phyloP scores from a whole-genome alignment of 2,113 vertebrate genomes.

The Nothoprocta perdicaria region DNA sequence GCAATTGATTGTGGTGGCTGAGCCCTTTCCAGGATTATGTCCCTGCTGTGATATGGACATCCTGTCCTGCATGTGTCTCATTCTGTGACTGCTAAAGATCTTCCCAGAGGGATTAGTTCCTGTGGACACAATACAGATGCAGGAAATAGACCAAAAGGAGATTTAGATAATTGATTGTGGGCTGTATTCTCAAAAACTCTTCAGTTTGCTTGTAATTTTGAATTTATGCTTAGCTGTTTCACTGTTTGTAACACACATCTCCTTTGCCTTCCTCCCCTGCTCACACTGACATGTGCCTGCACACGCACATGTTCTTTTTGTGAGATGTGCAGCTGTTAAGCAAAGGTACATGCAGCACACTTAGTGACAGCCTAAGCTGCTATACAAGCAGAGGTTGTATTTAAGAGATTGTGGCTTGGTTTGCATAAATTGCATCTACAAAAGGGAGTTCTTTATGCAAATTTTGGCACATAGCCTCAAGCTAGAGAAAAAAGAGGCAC shows the following conservation, averaged over 20 bases:
- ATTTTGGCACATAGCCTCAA: background rate
- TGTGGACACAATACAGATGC: background rate
- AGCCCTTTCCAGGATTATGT: background rate
- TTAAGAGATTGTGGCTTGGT: background rate
- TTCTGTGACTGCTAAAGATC: background rate
- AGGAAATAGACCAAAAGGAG: background rate
- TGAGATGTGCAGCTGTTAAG: background rate
- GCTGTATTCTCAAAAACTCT: background rate
- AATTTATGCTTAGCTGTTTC: background rate
- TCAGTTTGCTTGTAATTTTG: background rate
- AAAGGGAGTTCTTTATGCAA: background rate
- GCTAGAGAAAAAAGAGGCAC: background rate
- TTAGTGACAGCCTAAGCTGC: background rate
- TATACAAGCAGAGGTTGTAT: background rate
- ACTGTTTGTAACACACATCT: background rate
- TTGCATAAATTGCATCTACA: background rate
- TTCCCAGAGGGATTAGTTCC: background rate
- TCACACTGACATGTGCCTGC: background rate
- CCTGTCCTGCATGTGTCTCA: background rate
- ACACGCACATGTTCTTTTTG: background rate
- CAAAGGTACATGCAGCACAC: background rate
- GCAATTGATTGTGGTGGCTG: background rate
- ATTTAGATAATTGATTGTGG: background rate
- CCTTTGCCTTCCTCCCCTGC: background rate
- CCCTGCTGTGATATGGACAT: background rate